Base-by-base conservation (phyloP, 2,797 vertebrate species). In the Macropodus opercularis region DNA sequence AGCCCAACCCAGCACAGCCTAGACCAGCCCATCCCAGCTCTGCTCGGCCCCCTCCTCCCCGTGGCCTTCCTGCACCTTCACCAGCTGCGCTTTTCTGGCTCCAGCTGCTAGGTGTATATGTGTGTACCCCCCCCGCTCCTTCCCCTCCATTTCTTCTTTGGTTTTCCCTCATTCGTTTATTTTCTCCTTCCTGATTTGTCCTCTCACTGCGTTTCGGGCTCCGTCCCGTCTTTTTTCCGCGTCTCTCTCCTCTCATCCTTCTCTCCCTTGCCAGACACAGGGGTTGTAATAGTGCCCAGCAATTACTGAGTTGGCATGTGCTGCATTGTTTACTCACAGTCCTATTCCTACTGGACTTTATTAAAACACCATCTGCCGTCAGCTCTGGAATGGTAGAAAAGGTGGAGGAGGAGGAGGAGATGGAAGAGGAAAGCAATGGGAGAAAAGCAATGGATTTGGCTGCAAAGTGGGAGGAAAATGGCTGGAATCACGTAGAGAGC, bases 271-370 rank as follows among this genome's bases (percentile, higher is more conserved):
- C 95, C 94, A 97, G 94, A 95, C 95, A 95, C 87, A 93, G 93
- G 92, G 94, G 93, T 94, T 96, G 95, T 94, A 95, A 94, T 93
- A 93, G 94, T 96, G 95, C 96, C 95, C 95, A 93, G 96, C 97
- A 99, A 99, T 99, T 99, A 99, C 93, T 94, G 94, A 96, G 93
- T 95, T 99, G 97, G 97, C 96, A 98, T 95, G 94, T 87, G 42
- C 89, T 88, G 91, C 94, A 94, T 94, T 98, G 96, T 99, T 98
- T 98, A 97, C 94, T 96, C 96, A 97, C 96, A 97, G 94, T 94
- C 93, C 95, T 98, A 98, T 98, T 99, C 97, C 97, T 99, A 98
- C 96, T 96, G 96, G 97, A 99, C 97, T 97, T 98, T 98, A 99
- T 99, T 98, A 99, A 99, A 99, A 99, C 95, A 98, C 97, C 97